Evolutionary conservation across 2,888 invertebrate genomes (phyloP).

Genomic region (Chrysolina oricalcia): DNA sequence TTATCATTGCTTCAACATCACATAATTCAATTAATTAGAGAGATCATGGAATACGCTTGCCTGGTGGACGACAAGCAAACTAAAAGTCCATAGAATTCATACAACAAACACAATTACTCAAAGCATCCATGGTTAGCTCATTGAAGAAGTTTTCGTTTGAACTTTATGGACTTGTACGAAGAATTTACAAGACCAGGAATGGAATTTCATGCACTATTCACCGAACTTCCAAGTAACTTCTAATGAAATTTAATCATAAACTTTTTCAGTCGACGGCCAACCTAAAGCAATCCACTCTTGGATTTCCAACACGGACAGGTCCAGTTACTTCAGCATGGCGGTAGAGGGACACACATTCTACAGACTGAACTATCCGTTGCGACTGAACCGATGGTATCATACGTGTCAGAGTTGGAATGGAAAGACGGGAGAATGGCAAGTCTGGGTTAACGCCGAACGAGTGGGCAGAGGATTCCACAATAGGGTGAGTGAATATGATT

Average conservation of each 20-base stretch:
- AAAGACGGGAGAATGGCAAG: conserved; percentile 91
- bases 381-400: conserved; percentile 87
- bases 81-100: too few relatives aligned
- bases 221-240: background rate
- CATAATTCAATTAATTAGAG: too few relatives aligned
- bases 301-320: conserved; percentile 86
- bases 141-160: background rate
- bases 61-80: too few relatives aligned
- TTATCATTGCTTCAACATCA: too few relatives aligned
- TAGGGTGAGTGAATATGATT: conserved; percentile 76
- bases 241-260: background rate
- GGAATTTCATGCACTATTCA: background rate
- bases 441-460: conserved; percentile 90
- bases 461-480: conserved; percentile 91
- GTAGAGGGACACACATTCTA: conserved; percentile 89
- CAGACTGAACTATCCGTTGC: conserved; percentile 81
- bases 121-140: too few relatives aligned
- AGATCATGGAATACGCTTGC: too few relatives aligned
- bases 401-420: conserved; percentile 92
- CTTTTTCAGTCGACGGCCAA: conserved; percentile 81
- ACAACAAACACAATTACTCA: too few relatives aligned
- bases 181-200: background rate
- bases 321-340: conserved; percentile 88
- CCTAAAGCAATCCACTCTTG: conserved; percentile 84
- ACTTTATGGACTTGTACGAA: background rate